Evolutionary conservation across 2,113 vertebrate species (phyloP).

Genomic region (Octodon degus): DNA sequence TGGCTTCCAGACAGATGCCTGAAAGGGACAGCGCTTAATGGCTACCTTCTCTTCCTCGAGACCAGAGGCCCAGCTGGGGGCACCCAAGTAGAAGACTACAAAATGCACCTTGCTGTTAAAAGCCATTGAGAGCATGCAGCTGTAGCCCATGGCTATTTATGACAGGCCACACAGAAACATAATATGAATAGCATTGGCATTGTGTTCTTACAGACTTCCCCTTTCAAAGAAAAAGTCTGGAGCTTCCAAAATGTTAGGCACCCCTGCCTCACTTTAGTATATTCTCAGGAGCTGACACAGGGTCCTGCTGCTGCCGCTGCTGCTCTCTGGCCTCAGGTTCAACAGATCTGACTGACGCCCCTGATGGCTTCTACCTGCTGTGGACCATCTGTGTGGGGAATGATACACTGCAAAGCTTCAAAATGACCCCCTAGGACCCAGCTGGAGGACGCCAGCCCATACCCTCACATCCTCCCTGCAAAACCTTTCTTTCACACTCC

Average conservation of each 20-base stretch:
- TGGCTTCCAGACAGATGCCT: background rate
- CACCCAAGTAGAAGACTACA: background rate
- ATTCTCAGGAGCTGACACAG: background rate
- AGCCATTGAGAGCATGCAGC: background rate
- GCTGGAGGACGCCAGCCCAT: background rate
- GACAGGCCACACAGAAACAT: background rate
- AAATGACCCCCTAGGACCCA: background rate
- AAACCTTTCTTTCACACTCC: background rate
- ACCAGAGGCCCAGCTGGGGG: background rate
- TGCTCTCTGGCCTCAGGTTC: background rate
- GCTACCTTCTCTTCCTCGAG: background rate
- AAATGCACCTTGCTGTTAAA: background rate
- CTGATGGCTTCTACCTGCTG: background rate
- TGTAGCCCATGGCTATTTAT: background rate
- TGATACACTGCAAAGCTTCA: background rate
- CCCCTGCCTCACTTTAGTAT: background rate
- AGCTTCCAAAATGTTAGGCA: background rate
- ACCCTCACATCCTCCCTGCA: background rate
- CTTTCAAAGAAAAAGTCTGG: conserved; percentile 6
- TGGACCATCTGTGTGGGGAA: background rate
- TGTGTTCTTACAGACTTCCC: background rate
- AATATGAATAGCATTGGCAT: background rate
- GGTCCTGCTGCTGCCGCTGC: background rate
- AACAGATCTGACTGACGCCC: background rate
- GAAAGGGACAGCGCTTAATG: background rate